These are phyloP conservation scores for Tricholauxania praeusta DNA, from an alignment of 2,888 invertebrate species.

Conservation along the genomic window DNA sequence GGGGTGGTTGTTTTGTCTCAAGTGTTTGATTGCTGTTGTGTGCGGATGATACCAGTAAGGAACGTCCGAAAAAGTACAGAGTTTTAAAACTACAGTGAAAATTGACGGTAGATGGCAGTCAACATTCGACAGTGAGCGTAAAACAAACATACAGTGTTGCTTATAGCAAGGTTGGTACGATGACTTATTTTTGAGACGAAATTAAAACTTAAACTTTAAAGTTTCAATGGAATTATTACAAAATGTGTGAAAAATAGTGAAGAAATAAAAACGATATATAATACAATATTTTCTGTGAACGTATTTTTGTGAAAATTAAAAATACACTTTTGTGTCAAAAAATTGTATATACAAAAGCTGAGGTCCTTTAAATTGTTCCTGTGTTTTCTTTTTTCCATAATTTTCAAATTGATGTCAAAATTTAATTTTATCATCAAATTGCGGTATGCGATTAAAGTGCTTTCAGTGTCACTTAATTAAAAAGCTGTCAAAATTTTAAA, in stretches of 20 bases:
- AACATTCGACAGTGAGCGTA: not conserved
- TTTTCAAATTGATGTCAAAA: no score
- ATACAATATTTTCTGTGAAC: not conserved
- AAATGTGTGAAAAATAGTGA: not conserved
- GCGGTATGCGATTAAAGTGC: no score
- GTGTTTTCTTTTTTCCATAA: not conserved
- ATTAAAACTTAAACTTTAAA: not conserved
- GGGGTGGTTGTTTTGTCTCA: no score
- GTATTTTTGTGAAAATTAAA: not conserved
- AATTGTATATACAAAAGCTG: not conserved
- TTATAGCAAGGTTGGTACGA: no score
- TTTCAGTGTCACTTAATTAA: no score
- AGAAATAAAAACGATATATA: not conserved
- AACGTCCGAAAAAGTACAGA: no score
- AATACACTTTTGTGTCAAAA: not conserved
- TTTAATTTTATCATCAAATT: no score
- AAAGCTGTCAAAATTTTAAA: no score
- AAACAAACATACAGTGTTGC: no score
- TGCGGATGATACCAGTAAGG: no score
- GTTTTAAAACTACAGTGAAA: not conserved
- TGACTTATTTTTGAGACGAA: not conserved
- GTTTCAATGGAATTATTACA: not conserved
- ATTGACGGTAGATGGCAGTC: conserved; percentile 21
- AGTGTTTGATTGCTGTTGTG: no score
- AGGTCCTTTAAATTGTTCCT: not conserved